Conservation (phyloP, 2,888 invertebrate species). For the Idaea aversata region DNA sequence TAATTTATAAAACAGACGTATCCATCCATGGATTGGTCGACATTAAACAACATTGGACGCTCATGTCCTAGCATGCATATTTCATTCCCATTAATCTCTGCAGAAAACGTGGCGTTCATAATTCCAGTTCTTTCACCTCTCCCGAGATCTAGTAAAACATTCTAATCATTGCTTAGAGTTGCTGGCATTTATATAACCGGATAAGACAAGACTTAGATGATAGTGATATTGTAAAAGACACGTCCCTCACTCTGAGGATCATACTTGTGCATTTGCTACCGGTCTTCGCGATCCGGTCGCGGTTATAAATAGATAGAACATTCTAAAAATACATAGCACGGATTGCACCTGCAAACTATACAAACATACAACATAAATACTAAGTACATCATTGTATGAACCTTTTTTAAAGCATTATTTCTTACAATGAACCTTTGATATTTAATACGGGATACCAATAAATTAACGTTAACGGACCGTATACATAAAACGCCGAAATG, state of each 20-base stretch:
- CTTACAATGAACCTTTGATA: not conserved
- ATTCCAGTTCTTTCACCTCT: not conserved
- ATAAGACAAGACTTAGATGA: slow-evolving; percentile 23
- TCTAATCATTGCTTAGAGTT: not conserved
- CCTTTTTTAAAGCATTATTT: not conserved
- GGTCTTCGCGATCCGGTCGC: slow-evolving; percentile 60
- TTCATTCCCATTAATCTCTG: not conserved
- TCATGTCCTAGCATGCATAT: not conserved
- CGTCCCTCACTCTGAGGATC: slow-evolving; percentile 44
- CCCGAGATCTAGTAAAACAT: not conserved
- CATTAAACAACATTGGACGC: not conserved
- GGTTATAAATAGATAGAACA: slow-evolving; percentile 64
- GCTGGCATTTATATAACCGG: slow-evolving; percentile 10
- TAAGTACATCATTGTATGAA: not conserved
- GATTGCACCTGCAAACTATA: slow-evolving; percentile 65
- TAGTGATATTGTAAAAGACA: slow-evolving; percentile 33
- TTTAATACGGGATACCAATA: not conserved
- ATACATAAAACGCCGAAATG: slow-evolving; percentile 8
- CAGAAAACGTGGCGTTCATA: not conserved
- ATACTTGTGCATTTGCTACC: slow-evolving; percentile 52
- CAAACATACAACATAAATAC: slow-evolving; percentile 29
- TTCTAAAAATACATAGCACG: slow-evolving; percentile 70
- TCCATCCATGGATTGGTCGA: not conserved
- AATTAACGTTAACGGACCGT: not conserved
- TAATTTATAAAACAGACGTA: not conserved